Conservation (phyloP, 2,113 vertebrate genomes). For the Limnothrissa miodon region DNA sequence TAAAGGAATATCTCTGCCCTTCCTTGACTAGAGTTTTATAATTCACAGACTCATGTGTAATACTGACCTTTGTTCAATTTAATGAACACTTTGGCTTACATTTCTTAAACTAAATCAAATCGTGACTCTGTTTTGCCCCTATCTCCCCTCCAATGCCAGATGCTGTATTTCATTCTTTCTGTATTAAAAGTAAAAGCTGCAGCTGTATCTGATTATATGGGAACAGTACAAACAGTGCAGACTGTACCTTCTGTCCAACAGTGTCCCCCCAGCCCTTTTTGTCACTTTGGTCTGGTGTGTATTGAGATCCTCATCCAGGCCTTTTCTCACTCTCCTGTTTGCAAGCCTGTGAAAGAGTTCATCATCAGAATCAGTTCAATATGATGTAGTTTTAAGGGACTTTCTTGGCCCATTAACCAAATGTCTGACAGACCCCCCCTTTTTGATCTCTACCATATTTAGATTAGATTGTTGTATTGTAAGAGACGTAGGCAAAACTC, state of each 20-base stretch:
- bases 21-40: neutral
- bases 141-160: neutral
- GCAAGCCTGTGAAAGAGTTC: no score
- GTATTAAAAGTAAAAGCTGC: neutral
- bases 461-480: no score
- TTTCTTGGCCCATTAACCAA: no score
- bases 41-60: neutral
- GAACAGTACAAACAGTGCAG: neutral
- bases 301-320: neutral
- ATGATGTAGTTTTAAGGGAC: no score
- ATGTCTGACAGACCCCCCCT: no score
- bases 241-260: no score
- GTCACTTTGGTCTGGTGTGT: neutral
- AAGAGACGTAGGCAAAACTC: no score
- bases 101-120: neutral
- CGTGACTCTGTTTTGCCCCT: neutral
- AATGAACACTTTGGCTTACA: neutral
- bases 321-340: neutral
- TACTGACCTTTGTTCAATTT: neutral
- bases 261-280: neutral
- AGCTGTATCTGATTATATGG: neutral
- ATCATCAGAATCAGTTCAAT: no score
- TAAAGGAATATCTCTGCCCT: neutral
- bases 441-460: no score
- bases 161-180: neutral